Conservation (phyloP, 92 coral and sea anemone genomes). For the Porites rus region DNA sequence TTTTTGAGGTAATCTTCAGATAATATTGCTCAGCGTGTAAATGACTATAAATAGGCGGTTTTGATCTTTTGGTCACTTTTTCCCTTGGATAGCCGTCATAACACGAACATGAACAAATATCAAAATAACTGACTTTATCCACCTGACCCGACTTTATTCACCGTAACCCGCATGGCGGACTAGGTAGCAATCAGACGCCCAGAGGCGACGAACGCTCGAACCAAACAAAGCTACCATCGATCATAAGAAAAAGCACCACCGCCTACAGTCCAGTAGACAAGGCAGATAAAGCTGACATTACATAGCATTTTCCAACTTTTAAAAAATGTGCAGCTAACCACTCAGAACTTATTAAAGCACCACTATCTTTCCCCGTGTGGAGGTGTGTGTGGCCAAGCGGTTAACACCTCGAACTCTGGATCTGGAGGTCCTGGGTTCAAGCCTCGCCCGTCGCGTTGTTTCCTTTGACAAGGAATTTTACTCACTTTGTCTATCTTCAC, state of each 20-base stretch:
- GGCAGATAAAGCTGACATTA: background rate
- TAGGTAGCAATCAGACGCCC: background rate
- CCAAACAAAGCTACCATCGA: constrained; percentile 19
- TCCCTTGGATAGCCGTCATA: background rate
- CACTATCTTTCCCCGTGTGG: no score
- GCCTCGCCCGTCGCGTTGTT: no score
- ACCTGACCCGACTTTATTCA: no score
- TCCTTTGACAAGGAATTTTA: no score
- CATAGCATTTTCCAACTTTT: background rate
- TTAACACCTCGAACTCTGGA: no score
- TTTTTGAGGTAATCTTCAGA: background rate
- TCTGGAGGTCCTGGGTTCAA: no score
- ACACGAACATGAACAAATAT: background rate
- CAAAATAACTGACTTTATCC: no score
- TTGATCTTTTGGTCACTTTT: background rate
- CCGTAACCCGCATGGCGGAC: no score
- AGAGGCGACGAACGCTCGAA: background rate
- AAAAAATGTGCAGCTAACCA: background rate
- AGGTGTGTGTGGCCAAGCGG: no score
- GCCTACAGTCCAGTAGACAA: background rate
- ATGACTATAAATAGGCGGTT: background rate
- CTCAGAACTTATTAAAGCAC: background rate
- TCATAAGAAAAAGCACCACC: background rate
- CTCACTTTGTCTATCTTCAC: no score
- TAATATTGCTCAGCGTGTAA: background rate